phyloP scores from a whole-genome alignment of 2,797 vertebrate genomes.

The Sylvilagus floridanus region DNA sequence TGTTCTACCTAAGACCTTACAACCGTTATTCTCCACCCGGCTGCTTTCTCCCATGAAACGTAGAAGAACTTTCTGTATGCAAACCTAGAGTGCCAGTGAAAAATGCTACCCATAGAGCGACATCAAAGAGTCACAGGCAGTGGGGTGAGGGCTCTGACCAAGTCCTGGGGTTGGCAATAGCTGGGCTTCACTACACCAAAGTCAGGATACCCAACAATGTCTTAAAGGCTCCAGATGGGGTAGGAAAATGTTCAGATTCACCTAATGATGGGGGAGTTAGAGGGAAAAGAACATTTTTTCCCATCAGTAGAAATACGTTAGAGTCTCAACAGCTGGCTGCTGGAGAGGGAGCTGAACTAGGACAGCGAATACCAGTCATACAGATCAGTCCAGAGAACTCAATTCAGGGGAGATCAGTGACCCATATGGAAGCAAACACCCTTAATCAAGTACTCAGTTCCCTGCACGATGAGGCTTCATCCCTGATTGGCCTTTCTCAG shows the following conservation, averaged over 20 bases:
- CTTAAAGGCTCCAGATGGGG: background rate
- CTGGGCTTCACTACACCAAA: background rate
- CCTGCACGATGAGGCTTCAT: background rate
- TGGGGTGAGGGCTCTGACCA: background rate
- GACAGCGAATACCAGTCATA: background rate
- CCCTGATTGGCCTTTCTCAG: background rate
- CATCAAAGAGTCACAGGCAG: background rate
- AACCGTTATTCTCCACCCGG: background rate
- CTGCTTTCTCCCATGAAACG: background rate
- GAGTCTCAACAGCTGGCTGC: background rate
- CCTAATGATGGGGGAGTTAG: background rate
- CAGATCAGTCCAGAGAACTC: background rate
- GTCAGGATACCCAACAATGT: background rate
- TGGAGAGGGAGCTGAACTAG: background rate
- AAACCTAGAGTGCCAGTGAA: background rate
- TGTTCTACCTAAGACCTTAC: background rate
- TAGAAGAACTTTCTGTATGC: background rate
- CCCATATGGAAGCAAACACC: background rate
- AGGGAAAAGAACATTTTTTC: background rate
- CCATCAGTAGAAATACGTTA: background rate
- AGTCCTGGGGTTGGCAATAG: background rate
- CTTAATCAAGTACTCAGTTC: background rate
- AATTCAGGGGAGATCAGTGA: background rate
- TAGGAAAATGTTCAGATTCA: slow-evolving; percentile 15
- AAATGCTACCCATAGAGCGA: background rate